Evolutionary conservation across 2,888 invertebrate genomes (phyloP), one percentile per base, ranked within the genome.

Genomic region (Agrotis segetum): DNA sequence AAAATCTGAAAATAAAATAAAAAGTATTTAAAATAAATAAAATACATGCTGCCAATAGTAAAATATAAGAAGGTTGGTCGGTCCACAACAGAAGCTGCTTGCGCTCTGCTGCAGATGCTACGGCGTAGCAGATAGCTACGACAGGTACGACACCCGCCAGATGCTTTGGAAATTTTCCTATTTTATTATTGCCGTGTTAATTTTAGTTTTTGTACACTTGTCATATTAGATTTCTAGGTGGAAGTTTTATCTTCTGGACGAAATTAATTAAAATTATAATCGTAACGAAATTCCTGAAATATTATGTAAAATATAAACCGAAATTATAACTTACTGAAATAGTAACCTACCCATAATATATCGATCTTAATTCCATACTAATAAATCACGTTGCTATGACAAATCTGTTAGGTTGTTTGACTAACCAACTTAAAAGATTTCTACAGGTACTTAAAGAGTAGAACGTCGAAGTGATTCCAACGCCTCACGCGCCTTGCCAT

Each of bases 401-500:
- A 24, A 77, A 60, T 29, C 44, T 19, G 34, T 55, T 17, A 11
- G 5, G 19, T 13, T 52, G n/a, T 52, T 46, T 40, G 9, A 34
- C 34, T 7, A 34, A 34, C 40, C 40, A 29, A 56, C 5, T 29
- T 16, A 29, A 14, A 16, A 29, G 5, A 40, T 40, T 40, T 40
- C 40, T 40, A 40, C 9, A 40, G 40, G 2, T 7, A 34, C 34
- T 34, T 34, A 34, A 7, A 7, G 7, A 14, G 16, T 40, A 29
- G n/a, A 50, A 55, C 24, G 19, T 44, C 13, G 21, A 49, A 40
- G 49, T 14, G 44, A 14, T 79, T 34, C 46, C 17, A 13, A 3
- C 1, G 13, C 40, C 46, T 47, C 72, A 81, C 82, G 78, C 49
- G 64, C 49, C 52, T 11, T 1, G 72, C 29, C 82, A 64, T 53